Evolutionary conservation across 2,888 invertebrate species (phyloP).

Genomic region (Caenorhabditis parvicauda): DNA sequence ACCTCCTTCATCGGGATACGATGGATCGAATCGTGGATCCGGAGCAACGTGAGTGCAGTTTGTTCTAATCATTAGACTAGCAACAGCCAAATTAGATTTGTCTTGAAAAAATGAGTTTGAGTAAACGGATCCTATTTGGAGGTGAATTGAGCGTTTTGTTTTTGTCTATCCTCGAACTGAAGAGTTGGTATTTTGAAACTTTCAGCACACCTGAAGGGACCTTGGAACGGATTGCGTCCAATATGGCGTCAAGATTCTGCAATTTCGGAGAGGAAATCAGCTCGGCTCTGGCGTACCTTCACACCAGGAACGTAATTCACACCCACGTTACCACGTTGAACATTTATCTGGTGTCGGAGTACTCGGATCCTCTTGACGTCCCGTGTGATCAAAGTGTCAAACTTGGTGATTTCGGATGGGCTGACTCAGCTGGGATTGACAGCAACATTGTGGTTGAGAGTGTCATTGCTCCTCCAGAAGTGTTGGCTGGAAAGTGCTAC

Average conservation of each 20-base stretch:
- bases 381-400: slow-evolving; percentile 35
- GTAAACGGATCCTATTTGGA: too few relatives aligned
- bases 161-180: too few relatives aligned
- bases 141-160: too few relatives aligned
- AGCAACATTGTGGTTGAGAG: slow-evolving; percentile 13
- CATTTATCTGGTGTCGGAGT: slow-evolving; percentile 24
- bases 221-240: not conserved
- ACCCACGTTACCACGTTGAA: slow-evolving; percentile 24
- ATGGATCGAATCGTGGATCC: slow-evolving; percentile 9
- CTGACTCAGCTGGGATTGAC: slow-evolving; percentile 9
- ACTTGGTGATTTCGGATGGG: slow-evolving; percentile 30
- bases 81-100: too few relatives aligned
- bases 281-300: slow-evolving; percentile 17
- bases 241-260: slow-evolving; percentile 16
- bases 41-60: slow-evolving; percentile 1
- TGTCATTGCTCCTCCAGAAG: slow-evolving; percentile 29
- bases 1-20: slow-evolving; percentile 35
- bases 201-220: too few relatives aligned
- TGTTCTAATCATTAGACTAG: too few relatives aligned
- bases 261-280: slow-evolving; percentile 31
- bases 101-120: too few relatives aligned
- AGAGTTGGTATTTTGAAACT: too few relatives aligned
- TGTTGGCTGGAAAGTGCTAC: slow-evolving; percentile 25
- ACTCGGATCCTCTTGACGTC: slow-evolving; percentile 27
- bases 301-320: slow-evolving; percentile 24